Base-by-base conservation (phyloP, 2,113 vertebrate species). In the Marcusenius ussheri region DNA sequence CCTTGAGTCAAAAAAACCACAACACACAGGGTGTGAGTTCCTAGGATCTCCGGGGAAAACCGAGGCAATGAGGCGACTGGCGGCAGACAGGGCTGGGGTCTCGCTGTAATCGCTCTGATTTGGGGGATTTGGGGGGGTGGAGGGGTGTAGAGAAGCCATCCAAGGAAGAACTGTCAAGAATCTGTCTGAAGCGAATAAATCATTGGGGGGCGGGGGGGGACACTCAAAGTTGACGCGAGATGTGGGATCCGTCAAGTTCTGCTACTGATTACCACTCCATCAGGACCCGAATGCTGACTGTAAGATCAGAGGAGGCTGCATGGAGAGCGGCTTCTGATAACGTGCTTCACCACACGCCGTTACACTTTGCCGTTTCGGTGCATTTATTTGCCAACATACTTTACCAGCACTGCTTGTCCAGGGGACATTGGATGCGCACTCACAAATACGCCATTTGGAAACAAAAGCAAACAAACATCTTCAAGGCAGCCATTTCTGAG, bases 261-360 rank as follows among this genome's bases (percentile, higher is more conserved):
- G 93, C 90, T 93, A 91, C 93, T 93, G 93, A 96, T 95, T 95
- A 94, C 91, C 92, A 35, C 88, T 92, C 92, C 93, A 93, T 94
- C 93, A 93, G 91, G 92, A 51, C 93, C 91, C 90, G 89, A 94
- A 89, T 93, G 93, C 93, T 47, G 35, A 8, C 56, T 56, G 19
- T 15, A 83, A 89, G 51, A 83, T 87, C 89, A 90, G 90, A 92
- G 89, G 91, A 91, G 91, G 90, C 89, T 89, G 91, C 89, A 92
- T 91, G 90, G 89, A 91, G 91, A 90, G 17, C 19, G 50, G 77
- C 92, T 93, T 93, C 93, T 94, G 94, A 85, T 39, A n/a, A 84
- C 42, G 24, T 13, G 47, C 77, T 35, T 77, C 17, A 7, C 53
- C 56, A 31, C 35, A 89, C 15, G 27, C 8, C 19, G 35, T 46